Base-by-base conservation (phyloP, 1,140 invertebrate species). In the Penaeus vannamei region DNA sequence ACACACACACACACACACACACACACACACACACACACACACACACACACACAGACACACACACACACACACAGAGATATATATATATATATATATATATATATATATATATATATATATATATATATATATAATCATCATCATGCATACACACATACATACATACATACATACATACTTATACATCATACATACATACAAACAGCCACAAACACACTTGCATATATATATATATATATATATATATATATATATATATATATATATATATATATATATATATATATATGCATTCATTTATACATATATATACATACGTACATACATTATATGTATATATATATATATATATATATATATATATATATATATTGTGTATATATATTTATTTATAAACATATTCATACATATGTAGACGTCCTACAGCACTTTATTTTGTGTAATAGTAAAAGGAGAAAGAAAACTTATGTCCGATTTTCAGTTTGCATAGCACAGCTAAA, bases 1-100 rank as follows among this genome's bases (percentile, higher is more conserved):
- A 69, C 64, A 62, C 60, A 62, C 64, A 26, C 17, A 72, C 4
- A 72, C 20, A 72, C 26, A 72, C 32, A 10, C 26, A 32, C 32
- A 19, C n/a, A 26, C 29, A 26, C 29, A 26, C 29, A 26, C 29
- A 26, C 19, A 19, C 29, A 19, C 29, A 66, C 29, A 66, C 64
- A 66, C 19, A 66, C 64, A 7, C 64, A 66, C 64, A 10, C 20
- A 69, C 12, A 69, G 10, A 69, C 20, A 69, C 29, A 69, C 29
- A 69, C 64, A 62, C 60, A 62, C 64, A 26, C 1, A n/a, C 62
- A 61, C 60, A 12, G 60, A 81, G 46, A 81, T 81, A 81, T 81
- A 81, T 81, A 81, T 81, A 81, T 81, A 81, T 81, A 81, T 81
- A 81, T 81, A 81, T 81, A 81, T 81, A 81, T 81, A 53, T 53